Evolutionary conservation across 2,888 invertebrate species (phyloP).

Genomic region (Baccha elongata): DNA sequence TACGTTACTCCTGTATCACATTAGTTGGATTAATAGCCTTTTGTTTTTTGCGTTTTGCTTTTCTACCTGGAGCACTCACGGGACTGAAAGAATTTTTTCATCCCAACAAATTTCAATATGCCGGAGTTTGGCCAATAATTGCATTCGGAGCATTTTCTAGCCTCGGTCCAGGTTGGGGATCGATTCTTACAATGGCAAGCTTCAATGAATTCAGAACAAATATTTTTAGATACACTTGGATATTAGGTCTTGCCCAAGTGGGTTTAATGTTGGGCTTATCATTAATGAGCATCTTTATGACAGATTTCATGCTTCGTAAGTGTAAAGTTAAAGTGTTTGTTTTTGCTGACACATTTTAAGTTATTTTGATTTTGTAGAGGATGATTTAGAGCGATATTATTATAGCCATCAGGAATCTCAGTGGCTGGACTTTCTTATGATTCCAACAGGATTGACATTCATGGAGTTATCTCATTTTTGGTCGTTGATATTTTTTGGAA

Average conservation of each 20-base stretch:
- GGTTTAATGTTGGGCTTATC: constrained; percentile 82
- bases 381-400: too few relatives aligned
- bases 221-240: constrained; percentile 83
- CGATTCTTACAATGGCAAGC: constrained; percentile 64
- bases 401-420: too few relatives aligned
- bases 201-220: constrained; percentile 86
- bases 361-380: too few relatives aligned
- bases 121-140: constrained; percentile 44
- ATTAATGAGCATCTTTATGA: constrained; percentile 76
- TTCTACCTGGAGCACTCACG: constrained; percentile 35
- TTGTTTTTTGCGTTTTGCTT: constrained; percentile 65
- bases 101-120: neutral
- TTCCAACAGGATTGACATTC: constrained; percentile 76
- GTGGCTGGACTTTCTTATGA: constrained; percentile 77
- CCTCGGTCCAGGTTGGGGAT: constrained; percentile 63
- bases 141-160: constrained; percentile 28
- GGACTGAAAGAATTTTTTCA: neutral
- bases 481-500: constrained; percentile 89
- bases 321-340: too few relatives aligned
- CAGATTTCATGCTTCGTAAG: constrained; percentile 75
- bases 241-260: constrained; percentile 77
- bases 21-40: constrained; percentile 75
- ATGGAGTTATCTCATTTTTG: constrained; percentile 86
- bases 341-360: too few relatives aligned
- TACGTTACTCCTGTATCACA: constrained; percentile 77